Conservation (phyloP, 2,797 vertebrate species). For the Orientallactaga sibirica region DNA sequence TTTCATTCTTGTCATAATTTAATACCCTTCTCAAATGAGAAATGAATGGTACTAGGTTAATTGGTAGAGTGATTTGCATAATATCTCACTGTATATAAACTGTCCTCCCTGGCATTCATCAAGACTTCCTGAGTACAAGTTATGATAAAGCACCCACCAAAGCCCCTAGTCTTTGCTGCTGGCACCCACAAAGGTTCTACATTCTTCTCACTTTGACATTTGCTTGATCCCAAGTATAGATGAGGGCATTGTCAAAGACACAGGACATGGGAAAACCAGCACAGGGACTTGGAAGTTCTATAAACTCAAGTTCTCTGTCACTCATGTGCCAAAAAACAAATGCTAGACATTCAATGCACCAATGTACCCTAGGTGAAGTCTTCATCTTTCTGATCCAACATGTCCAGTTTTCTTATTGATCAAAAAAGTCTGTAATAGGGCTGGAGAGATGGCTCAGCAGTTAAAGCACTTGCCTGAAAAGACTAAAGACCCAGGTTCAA, state of each 20-base stretch:
- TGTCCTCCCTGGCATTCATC: neutral
- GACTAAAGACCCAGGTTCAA: too few relatives aligned
- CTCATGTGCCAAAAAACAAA: neutral
- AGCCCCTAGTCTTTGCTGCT: neutral
- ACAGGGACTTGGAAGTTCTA: neutral
- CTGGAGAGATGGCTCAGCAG: too few relatives aligned
- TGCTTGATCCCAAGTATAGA: neutral
- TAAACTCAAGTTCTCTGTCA: too few relatives aligned
- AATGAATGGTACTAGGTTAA: neutral
- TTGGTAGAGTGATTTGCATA: neutral
- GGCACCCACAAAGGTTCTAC: neutral
- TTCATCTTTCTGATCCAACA: neutral
- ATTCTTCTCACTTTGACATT: neutral
- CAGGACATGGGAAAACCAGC: neutral
- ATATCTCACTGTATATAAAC: neutral
- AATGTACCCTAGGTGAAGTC: neutral
- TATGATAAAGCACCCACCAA: neutral
- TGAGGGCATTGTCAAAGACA: neutral
- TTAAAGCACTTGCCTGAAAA: too few relatives aligned
- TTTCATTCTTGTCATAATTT: constrained; percentile 2
- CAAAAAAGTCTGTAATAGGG: neutral
- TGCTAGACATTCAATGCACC: too few relatives aligned
- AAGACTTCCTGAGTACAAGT: neutral
- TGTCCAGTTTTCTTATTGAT: neutral
- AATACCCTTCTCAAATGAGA: neutral